Percentiles rank a stretch among this genome's conserved stretches.
phyloP scores from a whole-genome alignment of 2,113 vertebrate genomes.

The Mesembrinibis cayennensis region DNA sequence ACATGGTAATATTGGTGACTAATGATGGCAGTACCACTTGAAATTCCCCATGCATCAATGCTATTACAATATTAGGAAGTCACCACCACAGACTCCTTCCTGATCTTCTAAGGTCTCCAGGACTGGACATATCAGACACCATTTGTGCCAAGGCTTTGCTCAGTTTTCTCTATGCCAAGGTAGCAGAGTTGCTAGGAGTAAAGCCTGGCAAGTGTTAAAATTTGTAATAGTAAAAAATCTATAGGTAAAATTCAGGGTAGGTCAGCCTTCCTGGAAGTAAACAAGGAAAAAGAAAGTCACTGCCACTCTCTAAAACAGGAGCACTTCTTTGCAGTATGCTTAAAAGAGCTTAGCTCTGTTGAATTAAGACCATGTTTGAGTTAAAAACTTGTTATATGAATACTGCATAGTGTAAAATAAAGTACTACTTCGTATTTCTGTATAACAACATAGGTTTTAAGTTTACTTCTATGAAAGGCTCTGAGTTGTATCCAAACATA shows the following conservation, averaged over 20 bases:
- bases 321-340: not conserved
- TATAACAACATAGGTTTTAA: conserved; percentile 19
- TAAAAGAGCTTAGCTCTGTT: not conserved
- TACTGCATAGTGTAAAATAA: not conserved
- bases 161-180: not conserved
- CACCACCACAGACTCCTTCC: not conserved
- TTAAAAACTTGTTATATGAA: not conserved
- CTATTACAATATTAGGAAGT: not conserved
- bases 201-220: not conserved
- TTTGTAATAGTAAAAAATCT: not conserved
- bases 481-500: not conserved
- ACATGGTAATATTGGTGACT: not conserved
- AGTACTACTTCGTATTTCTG: not conserved
- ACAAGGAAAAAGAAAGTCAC: not conserved
- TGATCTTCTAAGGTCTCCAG: not conserved
- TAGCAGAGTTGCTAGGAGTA: not conserved
- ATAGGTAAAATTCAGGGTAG: accelerated
- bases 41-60: not conserved
- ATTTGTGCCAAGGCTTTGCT: not conserved
- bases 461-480: not conserved
- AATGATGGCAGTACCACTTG: not conserved
- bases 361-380: not conserved
- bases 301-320: not conserved
- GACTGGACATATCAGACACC: accelerated
- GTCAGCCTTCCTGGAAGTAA: not conserved